Percentiles rank a stretch among this genome's conserved stretches.
Evolutionary conservation across 1,140 invertebrate species (phyloP).

Genomic region (Andricus grossulariae): DNA sequence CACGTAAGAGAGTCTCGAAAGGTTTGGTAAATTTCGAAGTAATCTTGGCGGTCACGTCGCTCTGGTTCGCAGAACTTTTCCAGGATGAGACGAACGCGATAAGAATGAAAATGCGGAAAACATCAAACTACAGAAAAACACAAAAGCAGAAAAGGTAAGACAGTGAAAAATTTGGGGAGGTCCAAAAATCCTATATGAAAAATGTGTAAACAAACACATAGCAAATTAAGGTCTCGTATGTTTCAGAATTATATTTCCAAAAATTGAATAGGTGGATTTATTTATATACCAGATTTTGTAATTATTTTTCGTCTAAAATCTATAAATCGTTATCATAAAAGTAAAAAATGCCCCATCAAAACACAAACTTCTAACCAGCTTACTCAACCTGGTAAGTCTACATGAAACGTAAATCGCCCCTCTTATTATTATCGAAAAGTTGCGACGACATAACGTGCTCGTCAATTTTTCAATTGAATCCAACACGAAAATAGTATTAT

Average conservation of each 20-base stretch:
- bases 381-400: not conserved
- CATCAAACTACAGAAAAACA: conserved; percentile 1
- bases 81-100: conserved; percentile 28
- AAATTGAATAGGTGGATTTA: too few species aligned
- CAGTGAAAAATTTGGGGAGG: conserved; percentile 14
- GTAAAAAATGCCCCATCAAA: too few species aligned
- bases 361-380: too few species aligned
- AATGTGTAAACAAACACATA: too few species aligned
- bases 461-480: conserved; percentile 27
- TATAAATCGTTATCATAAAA: too few species aligned
- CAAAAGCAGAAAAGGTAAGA: not conserved
- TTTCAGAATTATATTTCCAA: too few species aligned
- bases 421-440: conserved; percentile 21
- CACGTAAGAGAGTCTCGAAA: conserved; percentile 13
- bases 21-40: conserved; percentile 21
- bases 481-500: conserved; percentile 15
- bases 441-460: not conserved
- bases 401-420: not conserved
- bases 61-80: conserved; percentile 22
- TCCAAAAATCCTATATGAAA: not conserved
- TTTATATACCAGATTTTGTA: too few species aligned
- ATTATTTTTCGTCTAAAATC: too few species aligned
- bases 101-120: conserved; percentile 26
- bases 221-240: too few species aligned
- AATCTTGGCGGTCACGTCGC: conserved; percentile 27